These are phyloP conservation scores for Aleiodes alternator DNA, from an alignment of 2,888 invertebrate genomes.

Conservation along the genomic window DNA sequence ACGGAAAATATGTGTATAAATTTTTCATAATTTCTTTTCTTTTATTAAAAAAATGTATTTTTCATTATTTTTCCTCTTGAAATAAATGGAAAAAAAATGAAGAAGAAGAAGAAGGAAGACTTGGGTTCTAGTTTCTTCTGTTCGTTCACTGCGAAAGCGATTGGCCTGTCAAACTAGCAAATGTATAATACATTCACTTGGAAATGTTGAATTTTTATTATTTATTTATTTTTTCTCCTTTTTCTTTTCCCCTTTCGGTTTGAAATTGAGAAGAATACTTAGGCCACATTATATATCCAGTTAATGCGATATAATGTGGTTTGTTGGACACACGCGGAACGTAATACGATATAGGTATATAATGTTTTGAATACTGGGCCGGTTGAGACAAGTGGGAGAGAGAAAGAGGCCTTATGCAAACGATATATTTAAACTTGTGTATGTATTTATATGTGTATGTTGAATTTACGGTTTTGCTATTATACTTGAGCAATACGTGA, in stretches of 20 bases:
- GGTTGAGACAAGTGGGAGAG: neutral
- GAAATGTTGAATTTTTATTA: neutral
- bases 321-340: constrained; percentile 56
- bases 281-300: constrained; percentile 26
- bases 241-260: neutral
- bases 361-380: neutral
- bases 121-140: constrained; percentile 18
- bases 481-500: constrained; percentile 8
- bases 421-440: too few species aligned
- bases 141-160: constrained; percentile 2
- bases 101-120: neutral
- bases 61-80: neutral
- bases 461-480: neutral
- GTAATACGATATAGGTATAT: constrained; percentile 41
- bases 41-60: neutral
- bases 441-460: too few species aligned
- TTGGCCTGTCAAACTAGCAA: constrained; percentile 27
- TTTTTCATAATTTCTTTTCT: too few species aligned
- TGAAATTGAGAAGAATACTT: constrained; percentile 40
- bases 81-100: neutral
- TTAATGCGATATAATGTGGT: constrained; percentile 63
- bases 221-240: neutral
- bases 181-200: neutral
- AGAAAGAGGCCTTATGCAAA: too few species aligned
- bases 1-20: constrained; percentile 4